These are phyloP conservation scores for Agonopterix subpropinquella DNA, from an alignment of 2,888 invertebrate genomes.

Conservation along the genomic window DNA sequence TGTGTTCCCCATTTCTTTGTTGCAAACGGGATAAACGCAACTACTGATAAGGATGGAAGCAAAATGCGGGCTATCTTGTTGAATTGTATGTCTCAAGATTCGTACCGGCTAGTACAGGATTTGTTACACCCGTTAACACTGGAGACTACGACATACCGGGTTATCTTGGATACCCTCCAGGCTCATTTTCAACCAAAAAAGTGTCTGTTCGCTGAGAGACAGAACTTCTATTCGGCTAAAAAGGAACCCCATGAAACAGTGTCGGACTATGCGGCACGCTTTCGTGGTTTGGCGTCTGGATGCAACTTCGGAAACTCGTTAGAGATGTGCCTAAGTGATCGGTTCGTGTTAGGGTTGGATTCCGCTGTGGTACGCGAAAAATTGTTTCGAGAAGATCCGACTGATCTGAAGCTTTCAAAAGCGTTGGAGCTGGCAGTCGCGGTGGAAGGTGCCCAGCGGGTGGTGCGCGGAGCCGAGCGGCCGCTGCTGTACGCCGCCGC, in stretches of 20 bases:
- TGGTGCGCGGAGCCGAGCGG: no score
- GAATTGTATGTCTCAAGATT: constrained; percentile 4
- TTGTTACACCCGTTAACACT: not conserved
- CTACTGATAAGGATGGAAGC: not conserved
- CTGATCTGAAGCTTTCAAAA: not conserved
- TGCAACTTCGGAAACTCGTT: not conserved
- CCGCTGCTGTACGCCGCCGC: no score
- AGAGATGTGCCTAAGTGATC: not conserved
- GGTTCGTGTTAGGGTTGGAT: not conserved
- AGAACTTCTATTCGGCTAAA: not conserved
- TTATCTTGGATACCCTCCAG: not conserved
- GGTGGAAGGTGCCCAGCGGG: not conserved
- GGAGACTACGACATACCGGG: not conserved
- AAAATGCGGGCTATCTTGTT: constrained; percentile 2
- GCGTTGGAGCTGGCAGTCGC: not conserved
- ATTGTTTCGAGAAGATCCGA: not conserved
- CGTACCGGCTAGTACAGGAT: constrained; percentile 1
- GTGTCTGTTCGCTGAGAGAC: not conserved
- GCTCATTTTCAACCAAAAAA: constrained; percentile 1
- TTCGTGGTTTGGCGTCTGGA: not conserved
- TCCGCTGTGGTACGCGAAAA: not conserved
- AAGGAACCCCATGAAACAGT: not conserved
- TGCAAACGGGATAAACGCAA: not conserved
- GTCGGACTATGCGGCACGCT: not conserved
- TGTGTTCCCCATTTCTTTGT: no score